Conservation (phyloP, 2,113 vertebrate species). For the Paraplagusia blochii region DNA sequence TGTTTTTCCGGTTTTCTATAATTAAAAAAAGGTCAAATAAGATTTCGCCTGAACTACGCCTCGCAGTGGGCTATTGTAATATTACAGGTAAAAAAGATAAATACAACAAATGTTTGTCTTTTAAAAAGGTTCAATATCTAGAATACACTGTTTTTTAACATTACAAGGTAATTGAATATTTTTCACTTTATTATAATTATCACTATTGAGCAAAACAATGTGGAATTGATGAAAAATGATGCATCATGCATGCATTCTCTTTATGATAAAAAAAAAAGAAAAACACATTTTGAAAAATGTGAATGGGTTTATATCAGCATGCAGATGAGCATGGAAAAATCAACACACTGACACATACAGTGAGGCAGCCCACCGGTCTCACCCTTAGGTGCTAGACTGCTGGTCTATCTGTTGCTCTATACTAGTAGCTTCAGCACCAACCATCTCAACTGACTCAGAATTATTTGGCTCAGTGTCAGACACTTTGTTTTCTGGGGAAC, state of each 20-base stretch:
- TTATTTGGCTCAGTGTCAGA: conserved; percentile 65
- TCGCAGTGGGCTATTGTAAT: too few relatives aligned
- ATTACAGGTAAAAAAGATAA: too few relatives aligned
- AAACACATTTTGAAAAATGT: conserved; percentile 17
- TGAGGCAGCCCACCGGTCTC: conserved; percentile 41
- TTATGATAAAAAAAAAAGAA: neutral
- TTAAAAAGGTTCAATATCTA: too few relatives aligned
- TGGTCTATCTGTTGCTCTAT: conserved; percentile 62
- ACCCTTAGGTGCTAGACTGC: conserved; percentile 70
- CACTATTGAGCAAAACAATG: too few relatives aligned
- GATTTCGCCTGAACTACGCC: too few relatives aligned
- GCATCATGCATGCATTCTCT: neutral
- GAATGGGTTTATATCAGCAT: conserved; percentile 18
- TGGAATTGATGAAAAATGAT: neutral
- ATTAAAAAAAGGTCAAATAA: too few relatives aligned
- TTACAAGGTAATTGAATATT: too few relatives aligned
- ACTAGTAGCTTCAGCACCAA: conserved; percentile 59
- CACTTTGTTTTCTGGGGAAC: conserved; percentile 68
- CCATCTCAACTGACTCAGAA: conserved; percentile 69
- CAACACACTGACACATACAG: conserved; percentile 37
- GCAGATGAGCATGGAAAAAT: conserved; percentile 28
- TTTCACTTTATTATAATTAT: too few relatives aligned
- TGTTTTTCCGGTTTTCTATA: too few relatives aligned
- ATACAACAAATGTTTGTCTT: too few relatives aligned
- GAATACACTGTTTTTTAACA: too few relatives aligned